Evolutionary conservation across 23 tunicate genomes (phyloP).

Genomic region (Ciona savignyi): DNA sequence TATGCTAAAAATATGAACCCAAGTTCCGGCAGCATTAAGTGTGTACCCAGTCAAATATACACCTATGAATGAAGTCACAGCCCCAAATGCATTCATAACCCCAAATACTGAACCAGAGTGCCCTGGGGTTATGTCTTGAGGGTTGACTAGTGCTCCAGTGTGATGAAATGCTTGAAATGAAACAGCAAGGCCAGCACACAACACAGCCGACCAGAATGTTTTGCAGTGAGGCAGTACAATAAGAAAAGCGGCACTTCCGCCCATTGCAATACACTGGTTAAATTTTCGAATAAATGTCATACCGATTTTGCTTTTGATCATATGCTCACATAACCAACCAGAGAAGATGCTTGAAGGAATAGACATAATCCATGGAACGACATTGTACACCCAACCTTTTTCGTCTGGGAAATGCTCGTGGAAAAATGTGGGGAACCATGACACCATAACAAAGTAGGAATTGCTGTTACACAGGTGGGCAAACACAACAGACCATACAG

Average conservation of each 20-base stretch:
- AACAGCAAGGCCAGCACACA: slow-evolving; percentile 63
- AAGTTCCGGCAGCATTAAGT: slow-evolving; percentile 55
- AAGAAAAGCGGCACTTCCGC: slow-evolving; percentile 51
- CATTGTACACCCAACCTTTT: slow-evolving; percentile 78
- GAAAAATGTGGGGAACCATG: slow-evolving; percentile 89
- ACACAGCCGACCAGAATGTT: slow-evolving; percentile 41
- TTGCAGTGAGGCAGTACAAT: slow-evolving; percentile 61
- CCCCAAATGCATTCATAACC: slow-evolving; percentile 77
- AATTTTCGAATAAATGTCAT: slow-evolving; percentile 63
- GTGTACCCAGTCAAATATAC: slow-evolving; percentile 82
- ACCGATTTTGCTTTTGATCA: slow-evolving; percentile 25
- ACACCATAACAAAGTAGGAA: slow-evolving; percentile 60
- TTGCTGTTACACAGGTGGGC: slow-evolving; percentile 77
- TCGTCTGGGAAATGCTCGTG: slow-evolving; percentile 74
- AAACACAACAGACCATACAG: slow-evolving; percentile 65
- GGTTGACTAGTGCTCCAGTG: slow-evolving; percentile 76
- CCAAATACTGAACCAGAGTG: slow-evolving; percentile 96
- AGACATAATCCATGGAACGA: slow-evolving; percentile 86
- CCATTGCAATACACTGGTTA: slow-evolving; percentile 62
- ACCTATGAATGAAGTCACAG: slow-evolving; percentile 75
- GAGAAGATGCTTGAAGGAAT: slow-evolving; percentile 67
- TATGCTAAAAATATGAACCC: slow-evolving; percentile 9
- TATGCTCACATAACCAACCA: slow-evolving; percentile 65
- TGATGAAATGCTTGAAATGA: slow-evolving; percentile 82
- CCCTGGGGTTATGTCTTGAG: slow-evolving; percentile 85